These are phyloP conservation scores for Mythimna loreyi DNA, from an alignment of 2,888 invertebrate genomes.

Conservation along the genomic window DNA sequence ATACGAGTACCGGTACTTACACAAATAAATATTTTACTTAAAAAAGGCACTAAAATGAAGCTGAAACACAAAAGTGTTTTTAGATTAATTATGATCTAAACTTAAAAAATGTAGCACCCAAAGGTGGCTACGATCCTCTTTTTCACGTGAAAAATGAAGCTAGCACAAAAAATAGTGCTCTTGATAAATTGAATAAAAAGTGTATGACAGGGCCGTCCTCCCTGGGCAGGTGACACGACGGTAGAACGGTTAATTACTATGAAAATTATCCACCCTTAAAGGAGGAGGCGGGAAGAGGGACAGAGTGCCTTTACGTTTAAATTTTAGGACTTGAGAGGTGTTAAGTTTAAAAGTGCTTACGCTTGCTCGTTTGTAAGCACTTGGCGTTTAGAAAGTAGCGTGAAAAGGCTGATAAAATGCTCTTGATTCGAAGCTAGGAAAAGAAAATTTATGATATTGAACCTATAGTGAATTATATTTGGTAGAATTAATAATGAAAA, in stretches of 20 bases:
- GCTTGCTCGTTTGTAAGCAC: constrained; percentile 21
- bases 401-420: not conserved
- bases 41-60: not conserved
- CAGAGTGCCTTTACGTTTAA: constrained; percentile 50
- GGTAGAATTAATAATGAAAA: too few relatives aligned
- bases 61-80: not conserved
- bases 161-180: constrained; percentile 54
- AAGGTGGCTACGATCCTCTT: constrained; percentile 14
- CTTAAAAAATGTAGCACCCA: constrained; percentile 26
- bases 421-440: not conserved
- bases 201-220: constrained; percentile 36
- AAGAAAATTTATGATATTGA: too few relatives aligned
- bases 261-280: constrained; percentile 60
- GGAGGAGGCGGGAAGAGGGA: not conserved
- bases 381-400: constrained; percentile 7
- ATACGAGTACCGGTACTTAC: too few relatives aligned
- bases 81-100: constrained; percentile 4
- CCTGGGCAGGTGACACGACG: constrained; percentile 56
- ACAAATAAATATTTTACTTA: not conserved
- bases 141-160: constrained; percentile 41
- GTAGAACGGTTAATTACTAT: constrained; percentile 61
- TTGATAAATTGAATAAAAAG: constrained; percentile 62
- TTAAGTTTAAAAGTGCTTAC: constrained; percentile 42
- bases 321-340: constrained; percentile 47
- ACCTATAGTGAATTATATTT: not conserved